Conservation (phyloP, 2,113 vertebrate species). For the Carassius gibelio region DNA sequence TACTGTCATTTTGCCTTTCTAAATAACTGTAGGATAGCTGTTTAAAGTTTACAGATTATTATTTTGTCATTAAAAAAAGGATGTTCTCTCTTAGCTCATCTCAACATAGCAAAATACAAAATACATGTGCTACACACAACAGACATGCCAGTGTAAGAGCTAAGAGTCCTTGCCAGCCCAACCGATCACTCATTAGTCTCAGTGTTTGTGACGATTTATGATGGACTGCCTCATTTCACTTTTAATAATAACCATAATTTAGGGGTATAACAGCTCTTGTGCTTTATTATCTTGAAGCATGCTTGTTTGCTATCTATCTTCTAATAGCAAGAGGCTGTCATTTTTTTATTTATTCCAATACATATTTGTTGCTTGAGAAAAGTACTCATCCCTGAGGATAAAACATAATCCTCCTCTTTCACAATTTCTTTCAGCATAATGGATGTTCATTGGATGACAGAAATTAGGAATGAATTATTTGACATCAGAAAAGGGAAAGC, state of each 20-base stretch:
- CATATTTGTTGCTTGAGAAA: constrained; percentile 7
- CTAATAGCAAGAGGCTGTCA: constrained; percentile 50
- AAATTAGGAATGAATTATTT: neutral
- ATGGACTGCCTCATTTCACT: constrained; percentile 65
- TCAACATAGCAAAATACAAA: too few relatives aligned
- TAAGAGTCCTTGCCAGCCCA: neutral
- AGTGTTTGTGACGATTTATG: constrained; percentile 54
- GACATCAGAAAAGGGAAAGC: too few relatives aligned
- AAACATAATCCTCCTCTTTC: neutral
- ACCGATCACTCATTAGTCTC: constrained; percentile 47
- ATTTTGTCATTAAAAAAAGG: too few relatives aligned
- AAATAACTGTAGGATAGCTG: too few relatives aligned
- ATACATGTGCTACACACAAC: neutral
- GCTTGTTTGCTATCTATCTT: constrained; percentile 57
- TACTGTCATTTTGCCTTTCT: too few relatives aligned
- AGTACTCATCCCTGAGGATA: neutral
- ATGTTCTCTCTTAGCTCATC: too few relatives aligned
- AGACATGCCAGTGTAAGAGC: neutral
- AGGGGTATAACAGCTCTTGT: constrained; percentile 59
- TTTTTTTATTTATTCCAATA: constrained; percentile 36
- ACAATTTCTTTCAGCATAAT: neutral
- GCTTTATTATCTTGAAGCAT: constrained; percentile 47
- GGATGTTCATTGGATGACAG: neutral
- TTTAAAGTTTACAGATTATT: too few relatives aligned
- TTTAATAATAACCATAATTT: constrained; percentile 67